Conservation (phyloP, 2,113 vertebrate species). For the Gambusia affinis region DNA sequence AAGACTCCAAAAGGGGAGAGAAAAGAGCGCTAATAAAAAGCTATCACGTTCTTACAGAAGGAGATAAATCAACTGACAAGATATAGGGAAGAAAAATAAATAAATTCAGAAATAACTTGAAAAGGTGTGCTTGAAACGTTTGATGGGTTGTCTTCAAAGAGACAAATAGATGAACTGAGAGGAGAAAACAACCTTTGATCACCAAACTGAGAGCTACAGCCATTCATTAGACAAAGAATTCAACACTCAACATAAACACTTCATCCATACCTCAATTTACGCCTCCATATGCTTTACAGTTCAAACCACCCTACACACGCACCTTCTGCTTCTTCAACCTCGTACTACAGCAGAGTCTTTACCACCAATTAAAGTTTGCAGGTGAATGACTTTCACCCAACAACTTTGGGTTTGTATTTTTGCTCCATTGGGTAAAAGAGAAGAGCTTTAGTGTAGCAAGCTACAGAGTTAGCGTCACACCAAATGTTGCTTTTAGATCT, state of each 20-base stretch:
- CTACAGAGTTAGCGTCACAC: too few relatives aligned
- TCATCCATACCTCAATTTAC: background rate
- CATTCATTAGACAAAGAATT: constrained; percentile 2
- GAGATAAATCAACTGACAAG: constrained; percentile 18
- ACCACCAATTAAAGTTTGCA: too few relatives aligned
- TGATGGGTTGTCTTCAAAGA: constrained; percentile 22
- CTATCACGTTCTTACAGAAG: background rate
- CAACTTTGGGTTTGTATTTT: too few relatives aligned
- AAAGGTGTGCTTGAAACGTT: background rate
- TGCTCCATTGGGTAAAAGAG: too few relatives aligned
- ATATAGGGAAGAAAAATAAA: background rate
- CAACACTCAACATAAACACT: background rate
- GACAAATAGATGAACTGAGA: constrained; percentile 1
- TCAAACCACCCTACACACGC: background rate
- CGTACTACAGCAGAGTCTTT: too few relatives aligned
- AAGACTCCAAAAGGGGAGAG: background rate
- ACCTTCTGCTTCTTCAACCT: too few relatives aligned
- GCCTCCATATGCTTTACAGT: background rate
- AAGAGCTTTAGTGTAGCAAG: too few relatives aligned
- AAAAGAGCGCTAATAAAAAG: constrained; percentile 20
- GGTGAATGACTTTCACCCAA: too few relatives aligned
- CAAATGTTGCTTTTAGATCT: too few relatives aligned
- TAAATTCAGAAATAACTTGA: constrained; percentile 1
- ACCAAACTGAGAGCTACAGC: background rate
- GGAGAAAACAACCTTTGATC: constrained; percentile 11